Evolutionary conservation across 1,140 invertebrate species (phyloP), one percentile per base, ranked within the genome.

Genomic region (Hypothenemus hampei): DNA sequence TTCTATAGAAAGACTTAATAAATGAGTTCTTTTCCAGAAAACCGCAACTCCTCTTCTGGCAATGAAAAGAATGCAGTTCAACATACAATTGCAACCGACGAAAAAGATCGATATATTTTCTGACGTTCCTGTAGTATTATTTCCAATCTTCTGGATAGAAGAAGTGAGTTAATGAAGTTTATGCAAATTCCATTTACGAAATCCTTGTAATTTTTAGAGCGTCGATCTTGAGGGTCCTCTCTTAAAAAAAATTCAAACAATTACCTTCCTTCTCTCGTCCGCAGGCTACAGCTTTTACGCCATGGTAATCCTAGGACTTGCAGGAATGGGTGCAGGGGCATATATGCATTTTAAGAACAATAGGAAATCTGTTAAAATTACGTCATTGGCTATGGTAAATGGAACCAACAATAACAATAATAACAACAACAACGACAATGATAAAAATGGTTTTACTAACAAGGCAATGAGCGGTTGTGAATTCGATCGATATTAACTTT

Each of bases 101-200:
- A 73, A 79, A 0, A 85, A 86, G 65, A 70, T 87, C 7, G 79
- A 78, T 19, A 58, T 83, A 0, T 80, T 84, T 72, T 81, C 80
- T 45, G 76, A 79, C 15, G 69, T 88, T 6, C 78, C 80, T 0
- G 65, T 69, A 31, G 74, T 78, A 1, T 64, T 88, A 1, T 62
- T 83, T 21, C 87, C 87, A 0, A 5, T 90, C 0, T 81, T 89
- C 46, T 90, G 87, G 87, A 68, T 89, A 1, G 85, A 89, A 68
- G 87, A 89, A 71, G 84, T 78, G 65, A 58, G 20, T 43, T 1
- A 37, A 2, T 39, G 7, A 36, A 8, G 10, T 13, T 13, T 40
- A 11, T 4, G 15, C 4, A 50, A 6, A 40, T 21, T 24, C 11
- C 13, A 13, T 45, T 24, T 43, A 22, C 4, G n/a, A 6, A 37